Evolutionary conservation across 2,113 vertebrate species (phyloP).

Genomic region (Plotosus lineatus): DNA sequence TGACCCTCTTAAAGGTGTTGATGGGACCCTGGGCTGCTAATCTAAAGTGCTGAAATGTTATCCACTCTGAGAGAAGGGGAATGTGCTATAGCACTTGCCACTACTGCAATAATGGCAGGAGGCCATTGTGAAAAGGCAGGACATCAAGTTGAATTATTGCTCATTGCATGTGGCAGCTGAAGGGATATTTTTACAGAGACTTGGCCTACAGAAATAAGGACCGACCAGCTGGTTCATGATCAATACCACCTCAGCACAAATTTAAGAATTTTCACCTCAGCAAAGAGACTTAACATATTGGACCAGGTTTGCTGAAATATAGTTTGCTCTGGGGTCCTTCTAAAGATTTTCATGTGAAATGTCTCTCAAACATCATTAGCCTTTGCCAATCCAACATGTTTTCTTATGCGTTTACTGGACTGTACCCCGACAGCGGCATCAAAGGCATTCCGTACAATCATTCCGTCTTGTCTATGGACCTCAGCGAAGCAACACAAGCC

Average conservation of each 20-base stretch:
- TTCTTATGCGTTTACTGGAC: constrained; percentile 38
- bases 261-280: constrained; percentile 20
- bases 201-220: neutral
- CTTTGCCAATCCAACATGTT: constrained; percentile 38
- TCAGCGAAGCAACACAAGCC: constrained; percentile 32
- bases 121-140: constrained; percentile 21
- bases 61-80: constrained; percentile 55
- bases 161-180: constrained; percentile 35
- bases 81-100: constrained; percentile 47
- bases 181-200: constrained; percentile 23
- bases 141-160: constrained; percentile 27
- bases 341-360: constrained; percentile 35
- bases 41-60: constrained; percentile 70
- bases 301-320: neutral
- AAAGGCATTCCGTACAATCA: constrained; percentile 32
- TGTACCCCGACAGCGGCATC: constrained; percentile 2
- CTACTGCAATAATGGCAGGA: constrained; percentile 30
- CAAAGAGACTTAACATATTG: constrained; percentile 24
- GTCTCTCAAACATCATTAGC: constrained; percentile 46
- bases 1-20: constrained; percentile 67
- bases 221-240: neutral
- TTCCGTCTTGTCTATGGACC: constrained; percentile 30
- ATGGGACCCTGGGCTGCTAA: constrained; percentile 62
- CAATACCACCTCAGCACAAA: constrained; percentile 10
- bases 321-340: neutral